Evolutionary conservation across 2,113 vertebrate species (phyloP).

Genomic region (Rhodinocichla rosea): DNA sequence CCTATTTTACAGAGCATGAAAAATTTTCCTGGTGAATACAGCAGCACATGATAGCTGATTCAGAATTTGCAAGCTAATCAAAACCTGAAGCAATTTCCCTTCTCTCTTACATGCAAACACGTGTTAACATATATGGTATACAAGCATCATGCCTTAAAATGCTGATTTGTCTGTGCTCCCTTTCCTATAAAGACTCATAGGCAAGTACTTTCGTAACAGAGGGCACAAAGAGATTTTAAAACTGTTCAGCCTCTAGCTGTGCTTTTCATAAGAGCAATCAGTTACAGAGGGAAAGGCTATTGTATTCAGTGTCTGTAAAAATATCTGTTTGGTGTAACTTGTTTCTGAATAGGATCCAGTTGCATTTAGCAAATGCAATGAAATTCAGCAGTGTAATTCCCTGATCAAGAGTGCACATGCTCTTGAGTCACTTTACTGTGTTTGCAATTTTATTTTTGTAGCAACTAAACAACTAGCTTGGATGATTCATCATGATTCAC

Average conservation of each 20-base stretch:
- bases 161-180: neutral
- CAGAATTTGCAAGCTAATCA: neutral
- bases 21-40: neutral
- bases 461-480: conserved; percentile 29
- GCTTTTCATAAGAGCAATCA: neutral
- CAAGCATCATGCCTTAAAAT: neutral
- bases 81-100: neutral
- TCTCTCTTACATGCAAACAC: neutral
- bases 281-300: neutral
- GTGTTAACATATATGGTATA: neutral
- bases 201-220: neutral
- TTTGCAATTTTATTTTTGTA: conserved; percentile 53
- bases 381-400: conserved; percentile 10
- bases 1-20: neutral
- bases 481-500: conserved; percentile 63
- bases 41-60: neutral
- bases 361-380: neutral
- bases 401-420: neutral
- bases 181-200: neutral
- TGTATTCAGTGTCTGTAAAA: neutral
- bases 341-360: conserved; percentile 3
- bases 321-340: neutral
- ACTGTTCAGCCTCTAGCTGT: neutral
- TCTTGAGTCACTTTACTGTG: neutral
- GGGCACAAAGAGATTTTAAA: neutral